Base-by-base conservation (phyloP, 2,113 vertebrate genomes). In the Atrichornis clamosus region DNA sequence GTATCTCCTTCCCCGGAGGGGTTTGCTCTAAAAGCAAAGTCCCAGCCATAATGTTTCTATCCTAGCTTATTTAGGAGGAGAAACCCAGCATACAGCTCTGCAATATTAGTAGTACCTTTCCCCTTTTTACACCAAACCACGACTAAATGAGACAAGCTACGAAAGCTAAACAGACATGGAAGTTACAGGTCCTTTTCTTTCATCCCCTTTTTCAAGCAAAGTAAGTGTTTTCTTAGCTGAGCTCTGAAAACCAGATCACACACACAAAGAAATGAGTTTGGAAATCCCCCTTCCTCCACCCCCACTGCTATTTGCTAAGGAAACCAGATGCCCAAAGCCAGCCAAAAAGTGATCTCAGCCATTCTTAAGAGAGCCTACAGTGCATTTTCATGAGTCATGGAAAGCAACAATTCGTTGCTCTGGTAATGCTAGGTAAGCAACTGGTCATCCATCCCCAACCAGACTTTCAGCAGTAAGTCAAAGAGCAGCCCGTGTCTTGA, bases 341-440 rank as follows among this genome's bases (percentile, higher is more conserved):
- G 95, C 96, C 95, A 97, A 94, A 95, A 96, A 95, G 69, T 97
- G 90, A 97, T 83, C 96, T 97, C 97, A 97, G 77, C 94, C 90
- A 93, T 95, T 96, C 96, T 97, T 96, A 81, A 94, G 92, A 88
- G 75, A 95, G 91, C 74, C 93, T 88, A 64, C 95, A 76, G 90
- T 63, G 92, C 89, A 84, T 96, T 96, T 96, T 96, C 94, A 96
- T 97, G 97, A 97, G 96, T 97, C 97, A 97, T 82, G 94, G 96
- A 96, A 97, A 97, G 96, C 97, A 96, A 94, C 95, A 96, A 74
- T 86, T 93, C n/a, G 94, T 97, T 96, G 96, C 97, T 97, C 73
- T 96, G 96, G 97, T 80, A 95, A 97, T 97, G 93, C 90, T 89
- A 95, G 94, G 94, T 95, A 95, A 97, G 94, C 91, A 94, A 93